These are phyloP conservation scores for Pholis gunnellus DNA, from an alignment of 2,113 vertebrate species.

Conservation along the genomic window DNA sequence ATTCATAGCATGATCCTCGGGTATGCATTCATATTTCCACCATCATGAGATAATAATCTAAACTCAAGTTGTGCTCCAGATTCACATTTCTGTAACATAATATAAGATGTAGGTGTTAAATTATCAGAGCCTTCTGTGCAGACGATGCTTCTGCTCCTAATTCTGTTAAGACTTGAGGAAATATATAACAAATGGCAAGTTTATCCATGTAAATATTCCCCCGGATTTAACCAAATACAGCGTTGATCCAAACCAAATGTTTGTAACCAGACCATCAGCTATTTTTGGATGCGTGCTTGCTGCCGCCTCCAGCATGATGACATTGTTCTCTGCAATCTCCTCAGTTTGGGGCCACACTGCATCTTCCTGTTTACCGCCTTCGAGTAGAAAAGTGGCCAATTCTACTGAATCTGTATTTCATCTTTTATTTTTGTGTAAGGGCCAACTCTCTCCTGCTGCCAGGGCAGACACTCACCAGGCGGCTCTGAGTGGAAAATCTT, in stretches of 20 bases:
- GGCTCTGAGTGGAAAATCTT: slow-evolving; percentile 24
- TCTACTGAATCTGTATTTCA: slow-evolving; percentile 38
- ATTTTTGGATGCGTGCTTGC: slow-evolving; percentile 58
- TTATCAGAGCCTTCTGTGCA: background rate
- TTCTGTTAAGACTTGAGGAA: slow-evolving; percentile 29
- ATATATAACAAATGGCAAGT: slow-evolving; percentile 53
- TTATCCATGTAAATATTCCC: slow-evolving; percentile 46
- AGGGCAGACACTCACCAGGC: slow-evolving; percentile 27
- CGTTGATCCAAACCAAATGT: slow-evolving; percentile 62
- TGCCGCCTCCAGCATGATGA: slow-evolving; percentile 56
- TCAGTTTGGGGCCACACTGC: slow-evolving; percentile 41
- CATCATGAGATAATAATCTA: background rate
- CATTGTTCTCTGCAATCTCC: slow-evolving; percentile 69
- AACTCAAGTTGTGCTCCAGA: background rate
- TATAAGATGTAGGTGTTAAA: background rate
- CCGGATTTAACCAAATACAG: slow-evolving; percentile 42
- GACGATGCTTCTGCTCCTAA: slow-evolving; percentile 22
- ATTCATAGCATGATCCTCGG: background rate
- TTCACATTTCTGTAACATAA: background rate
- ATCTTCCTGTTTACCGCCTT: slow-evolving; percentile 48
- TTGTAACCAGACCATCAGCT: slow-evolving; percentile 39
- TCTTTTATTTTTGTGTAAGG: slow-evolving; percentile 8
- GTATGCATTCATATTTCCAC: background rate
- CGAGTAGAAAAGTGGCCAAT: slow-evolving; percentile 24
- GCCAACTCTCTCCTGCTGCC: slow-evolving; percentile 51